A percentile compares a stretch with the other conserved stretches of the same genome.
These are phyloP conservation scores for Eulemur mongoz DNA, from an alignment of 2,797 vertebrate species.

Conservation along the genomic window DNA sequence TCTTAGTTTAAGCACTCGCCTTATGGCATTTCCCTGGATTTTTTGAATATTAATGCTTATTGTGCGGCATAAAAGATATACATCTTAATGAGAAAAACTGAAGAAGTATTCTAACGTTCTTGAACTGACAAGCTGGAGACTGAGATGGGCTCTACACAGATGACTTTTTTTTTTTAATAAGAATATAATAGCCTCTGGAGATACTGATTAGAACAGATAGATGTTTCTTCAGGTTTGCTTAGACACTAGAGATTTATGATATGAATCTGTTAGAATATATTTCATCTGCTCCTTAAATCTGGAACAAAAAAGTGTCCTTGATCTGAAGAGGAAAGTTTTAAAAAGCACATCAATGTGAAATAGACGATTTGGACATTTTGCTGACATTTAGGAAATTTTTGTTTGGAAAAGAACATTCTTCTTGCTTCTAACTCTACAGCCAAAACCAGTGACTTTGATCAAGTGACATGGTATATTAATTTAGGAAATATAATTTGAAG, in stretches of 20 bases:
- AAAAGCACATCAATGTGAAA: conserved; percentile 62
- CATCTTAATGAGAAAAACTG: conserved; percentile 61
- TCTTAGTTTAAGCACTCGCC: conserved; percentile 10
- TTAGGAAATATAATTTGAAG: conserved; percentile 52
- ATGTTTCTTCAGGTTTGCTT: conserved; percentile 67
- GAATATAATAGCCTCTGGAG: conserved; percentile 71
- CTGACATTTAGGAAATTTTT: conserved; percentile 58
- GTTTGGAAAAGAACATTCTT: conserved; percentile 7
- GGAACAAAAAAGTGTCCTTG: conserved; percentile 69
- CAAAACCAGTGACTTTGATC: not conserved
- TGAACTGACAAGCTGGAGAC: conserved; percentile 66
- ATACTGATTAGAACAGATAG: conserved; percentile 62
- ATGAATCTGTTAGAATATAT: conserved; percentile 75
- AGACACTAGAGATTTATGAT: conserved; percentile 66
- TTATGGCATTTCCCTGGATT: conserved; percentile 5
- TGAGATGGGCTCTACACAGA: conserved; percentile 58
- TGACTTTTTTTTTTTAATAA: conserved; percentile 45
- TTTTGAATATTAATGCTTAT: conserved; percentile 48
- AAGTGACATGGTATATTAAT: conserved; percentile 57
- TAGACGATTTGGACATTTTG: conserved; percentile 60
- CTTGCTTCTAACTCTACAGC: not conserved
- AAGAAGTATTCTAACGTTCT: conserved; percentile 41
- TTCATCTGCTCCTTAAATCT: conserved; percentile 70
- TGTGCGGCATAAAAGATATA: conserved; percentile 9
- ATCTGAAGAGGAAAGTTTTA: conserved; percentile 44